Evolutionary conservation across 2,888 invertebrate genomes (phyloP).

Genomic region (Rhingia campestris): DNA sequence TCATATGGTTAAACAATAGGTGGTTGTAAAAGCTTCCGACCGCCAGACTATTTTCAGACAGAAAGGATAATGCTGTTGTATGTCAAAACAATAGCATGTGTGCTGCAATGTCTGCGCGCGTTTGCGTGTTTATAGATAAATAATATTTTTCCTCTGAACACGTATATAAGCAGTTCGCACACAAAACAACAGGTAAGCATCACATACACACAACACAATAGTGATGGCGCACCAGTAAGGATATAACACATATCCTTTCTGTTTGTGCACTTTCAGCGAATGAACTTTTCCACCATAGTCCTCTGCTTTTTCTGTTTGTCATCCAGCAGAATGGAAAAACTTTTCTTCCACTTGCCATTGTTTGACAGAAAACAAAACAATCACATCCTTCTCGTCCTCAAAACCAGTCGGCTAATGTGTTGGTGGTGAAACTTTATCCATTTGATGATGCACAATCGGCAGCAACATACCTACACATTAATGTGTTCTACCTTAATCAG

Average conservation of each 20-base stretch:
- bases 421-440: slow-evolving; percentile 46
- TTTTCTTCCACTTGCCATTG: slow-evolving; percentile 39
- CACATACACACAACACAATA: not conserved
- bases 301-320: slow-evolving; percentile 3
- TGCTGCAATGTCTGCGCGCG: not conserved
- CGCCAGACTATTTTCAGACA: slow-evolving; percentile 9
- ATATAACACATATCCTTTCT: slow-evolving; percentile 43
- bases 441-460: slow-evolving; percentile 35
- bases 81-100: slow-evolving; percentile 47
- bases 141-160: slow-evolving; percentile 31
- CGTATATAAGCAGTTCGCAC: slow-evolving; percentile 26
- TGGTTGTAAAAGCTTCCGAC: slow-evolving; percentile 6
- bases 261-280: slow-evolving; percentile 41
- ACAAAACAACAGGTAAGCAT: slow-evolving; percentile 59
- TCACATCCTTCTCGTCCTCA: not conserved
- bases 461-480: not conserved
- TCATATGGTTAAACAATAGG: not conserved
- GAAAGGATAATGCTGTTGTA: slow-evolving; percentile 43
- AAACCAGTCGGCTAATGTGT: slow-evolving; percentile 19
- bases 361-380: slow-evolving; percentile 24
- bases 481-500: slow-evolving; percentile 42
- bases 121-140: slow-evolving; percentile 20
- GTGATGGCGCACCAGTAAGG: slow-evolving; percentile 8
- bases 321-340: slow-evolving; percentile 37
- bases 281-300: slow-evolving; percentile 48